Evolutionary conservation across 2,888 invertebrate genomes (phyloP), one percentile per base, ranked within the genome.

Genomic region (Pterobdella sp.): DNA sequence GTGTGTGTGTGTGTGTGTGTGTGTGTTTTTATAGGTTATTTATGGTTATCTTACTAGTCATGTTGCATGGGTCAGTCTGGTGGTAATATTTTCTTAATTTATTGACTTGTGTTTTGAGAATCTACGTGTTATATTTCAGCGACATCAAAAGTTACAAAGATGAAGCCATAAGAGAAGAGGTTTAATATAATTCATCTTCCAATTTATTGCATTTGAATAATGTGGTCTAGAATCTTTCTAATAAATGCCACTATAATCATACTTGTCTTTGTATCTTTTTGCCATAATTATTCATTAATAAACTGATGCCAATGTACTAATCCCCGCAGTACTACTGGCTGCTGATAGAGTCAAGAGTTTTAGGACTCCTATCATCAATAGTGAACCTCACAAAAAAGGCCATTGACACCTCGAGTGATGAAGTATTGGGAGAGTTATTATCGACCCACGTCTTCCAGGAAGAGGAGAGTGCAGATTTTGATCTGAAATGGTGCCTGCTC

Each of bases 321-420:
- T 14, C 7, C 49, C 60, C n/a, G 26, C 60, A 56, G 60, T n/a
- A 4, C 60, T 56, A 18, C 60, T 56, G 60, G 60, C 60, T 56
- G 3, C 60, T 56, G 60, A 18, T 56, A 26, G n/a, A 56, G 60
- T 56, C 60, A 14, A 4, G 60, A 26, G 4, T 56, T 22, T 22
- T 56, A 22, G 18, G n/a, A 22, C 26, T 56, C 60, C 7, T 56
- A 3, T 7, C n/a, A 22, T 18, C 7, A 7, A 56, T 3, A 4
- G 60, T 56, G 4, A 7, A 56, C 18, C 60, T 14, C 10, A 56
- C 60, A 22, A 26, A 56, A 3, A 4, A 14, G 14, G n/a, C 26
- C 4, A n/a, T n/a, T n/a, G n/a, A n/a, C n/a, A n/a, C n/a, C n/a
- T n/a, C n/a, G n/a, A n/a, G n/a, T n/a, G n/a, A n/a, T n/a, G n/a